Base-by-base conservation (phyloP, 30 jellyfish, hydroid and myxozoan genomes). In the Nemopilema nomurai region DNA sequence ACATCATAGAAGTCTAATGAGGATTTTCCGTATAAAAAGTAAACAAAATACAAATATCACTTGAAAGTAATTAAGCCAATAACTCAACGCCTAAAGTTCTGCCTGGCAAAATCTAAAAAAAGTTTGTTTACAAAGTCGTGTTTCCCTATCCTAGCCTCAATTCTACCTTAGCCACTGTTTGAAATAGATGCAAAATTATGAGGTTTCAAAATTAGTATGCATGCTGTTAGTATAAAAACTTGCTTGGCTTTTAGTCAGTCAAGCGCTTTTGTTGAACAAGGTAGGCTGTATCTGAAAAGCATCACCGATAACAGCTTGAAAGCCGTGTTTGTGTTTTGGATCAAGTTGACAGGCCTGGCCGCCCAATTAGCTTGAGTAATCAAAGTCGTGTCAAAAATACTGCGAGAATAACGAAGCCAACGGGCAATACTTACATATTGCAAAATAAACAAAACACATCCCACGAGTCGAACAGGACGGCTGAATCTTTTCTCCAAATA, bases 401-500 rank as follows among this genome's bases (percentile, higher is more conserved):
- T 41, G 57, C 57, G 13, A 13, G 57, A 3, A 13, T 41, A 13
- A 41, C 9, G 13, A 41, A 41, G 13, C 6, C 13, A 6, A 41
- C 57, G 13, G 13, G 13, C 6, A 41, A 41, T 41, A 85, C 89
- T 85, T 74, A 85, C 94, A 30, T 85, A 85, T 68, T 85, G 94
- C 89, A 75, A n/a, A n/a, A 65, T 53, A 73, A 85, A 85, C 57
- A 74, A 29, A 3, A 49, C 41, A 27, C 94, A 85, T 28, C 94
- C 89, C 1, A 85, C 80, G 52, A 50, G 57, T 23, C 94, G 89
- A 0, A 85, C 94, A 6, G 69, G 74, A 16, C 26, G 49, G 62
- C 82, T 49, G 64, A 74, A 85, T 13, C 94, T 28, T 28, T 26
- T 62, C 28, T 85, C 94, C 88, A 85, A 67, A 67, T 85, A 85